Evolutionary conservation across 2,113 vertebrate genomes (phyloP).

Genomic region (Porphyrio hochstetteri): DNA sequence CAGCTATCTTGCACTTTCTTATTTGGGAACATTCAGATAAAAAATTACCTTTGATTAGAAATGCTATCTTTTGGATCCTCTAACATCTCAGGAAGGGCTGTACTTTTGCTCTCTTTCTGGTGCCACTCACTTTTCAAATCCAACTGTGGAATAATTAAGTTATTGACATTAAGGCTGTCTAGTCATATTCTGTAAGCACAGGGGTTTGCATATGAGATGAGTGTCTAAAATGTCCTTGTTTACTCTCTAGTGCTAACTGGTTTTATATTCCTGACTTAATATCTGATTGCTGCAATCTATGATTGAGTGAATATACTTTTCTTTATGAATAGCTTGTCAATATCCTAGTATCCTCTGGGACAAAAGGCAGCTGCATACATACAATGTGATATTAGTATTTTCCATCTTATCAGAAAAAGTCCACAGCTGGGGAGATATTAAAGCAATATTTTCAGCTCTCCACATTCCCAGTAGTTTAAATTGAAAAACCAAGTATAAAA

Average conservation of each 20-base stretch:
- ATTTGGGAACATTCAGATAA: background rate
- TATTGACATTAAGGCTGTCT: background rate
- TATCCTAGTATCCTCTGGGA: slow-evolving; percentile 10
- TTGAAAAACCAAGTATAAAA: slow-evolving; percentile 40
- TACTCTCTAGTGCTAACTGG: background rate
- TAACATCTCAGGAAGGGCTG: background rate
- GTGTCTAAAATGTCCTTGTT: background rate
- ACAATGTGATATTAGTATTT: slow-evolving; percentile 50
- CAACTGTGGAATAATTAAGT: background rate
- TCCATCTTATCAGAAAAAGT: slow-evolving; percentile 43
- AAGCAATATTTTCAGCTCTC: slow-evolving; percentile 59
- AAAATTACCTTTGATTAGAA: background rate
- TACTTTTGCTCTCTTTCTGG: background rate
- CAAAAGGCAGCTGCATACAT: slow-evolving; percentile 35
- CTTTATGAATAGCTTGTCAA: slow-evolving; percentile 14
- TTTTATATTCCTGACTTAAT: slow-evolving; percentile 20
- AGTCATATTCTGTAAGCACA: background rate
- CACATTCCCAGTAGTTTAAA: slow-evolving; percentile 20
- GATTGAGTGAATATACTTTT: slow-evolving; percentile 35
- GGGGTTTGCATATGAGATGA: background rate
- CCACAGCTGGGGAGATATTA: slow-evolving; percentile 58
- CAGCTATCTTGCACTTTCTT: background rate
- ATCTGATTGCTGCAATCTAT: background rate
- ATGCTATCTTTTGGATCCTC: background rate
- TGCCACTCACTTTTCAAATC: background rate